These are phyloP conservation scores for Lithophane ornitopus DNA, from an alignment of 2,888 invertebrate genomes.

Conservation along the genomic window DNA sequence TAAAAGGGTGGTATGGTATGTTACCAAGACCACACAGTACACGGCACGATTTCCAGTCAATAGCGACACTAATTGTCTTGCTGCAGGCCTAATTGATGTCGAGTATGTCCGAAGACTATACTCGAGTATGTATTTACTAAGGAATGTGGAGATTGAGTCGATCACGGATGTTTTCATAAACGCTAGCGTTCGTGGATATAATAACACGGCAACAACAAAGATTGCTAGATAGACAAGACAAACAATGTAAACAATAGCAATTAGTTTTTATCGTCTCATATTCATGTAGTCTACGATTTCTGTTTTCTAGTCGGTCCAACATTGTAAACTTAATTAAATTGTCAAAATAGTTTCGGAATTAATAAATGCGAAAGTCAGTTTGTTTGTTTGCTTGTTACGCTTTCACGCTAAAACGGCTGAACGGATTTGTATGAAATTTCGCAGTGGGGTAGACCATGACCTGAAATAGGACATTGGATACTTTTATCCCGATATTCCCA, in stretches of 20 bases:
- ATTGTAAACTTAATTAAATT: neutral
- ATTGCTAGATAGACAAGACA: conserved; percentile 33
- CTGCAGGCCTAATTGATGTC: conserved; percentile 49
- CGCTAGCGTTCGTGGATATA: conserved; percentile 23
- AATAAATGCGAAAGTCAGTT: neutral
- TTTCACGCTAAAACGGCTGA: no score
- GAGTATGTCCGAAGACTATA: conserved; percentile 30
- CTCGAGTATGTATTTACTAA: conserved; percentile 33
- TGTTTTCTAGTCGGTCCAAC: neutral
- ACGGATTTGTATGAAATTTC: no score
- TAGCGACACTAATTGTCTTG: conserved; percentile 52
- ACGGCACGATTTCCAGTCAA: conserved; percentile 39
- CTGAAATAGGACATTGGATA: no score
- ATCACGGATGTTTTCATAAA: conserved; percentile 45
- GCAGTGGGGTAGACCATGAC: no score
- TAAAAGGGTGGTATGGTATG: neutral
- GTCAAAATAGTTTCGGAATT: neutral
- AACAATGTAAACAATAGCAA: conserved; percentile 25
- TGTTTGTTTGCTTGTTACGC: no score
- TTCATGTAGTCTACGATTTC: neutral
- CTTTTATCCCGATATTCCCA: no score
- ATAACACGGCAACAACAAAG: conserved; percentile 29
- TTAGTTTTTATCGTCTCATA: neutral
- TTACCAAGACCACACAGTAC: conserved; percentile 19
- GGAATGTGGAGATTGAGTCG: conserved; percentile 46